A percentile compares a stretch with the other conserved stretches of the same genome.
Evolutionary conservation across 2,888 invertebrate genomes (phyloP).

Genomic region (Subacronicta megacephala): DNA sequence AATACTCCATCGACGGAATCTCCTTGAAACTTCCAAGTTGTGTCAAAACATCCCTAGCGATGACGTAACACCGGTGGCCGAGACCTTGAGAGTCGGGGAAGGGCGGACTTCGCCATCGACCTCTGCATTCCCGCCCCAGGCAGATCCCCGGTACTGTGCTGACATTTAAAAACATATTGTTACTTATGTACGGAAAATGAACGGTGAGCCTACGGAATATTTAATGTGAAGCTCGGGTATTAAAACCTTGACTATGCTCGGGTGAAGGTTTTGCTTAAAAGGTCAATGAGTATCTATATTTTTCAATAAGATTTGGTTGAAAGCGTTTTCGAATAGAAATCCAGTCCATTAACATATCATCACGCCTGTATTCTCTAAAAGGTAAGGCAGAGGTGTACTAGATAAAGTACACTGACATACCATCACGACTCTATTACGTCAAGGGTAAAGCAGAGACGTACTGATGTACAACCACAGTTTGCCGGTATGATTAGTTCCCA

Average conservation of each 20-base stretch:
- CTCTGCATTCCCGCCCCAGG: slow-evolving; percentile 53
- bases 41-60: slow-evolving; percentile 43
- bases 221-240: background rate
- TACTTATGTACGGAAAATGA: slow-evolving; percentile 11
- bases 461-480: too few relatives aligned
- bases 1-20: background rate
- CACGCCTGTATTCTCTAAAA: too few relatives aligned
- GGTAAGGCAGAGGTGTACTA: too few relatives aligned
- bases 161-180: slow-evolving; percentile 42
- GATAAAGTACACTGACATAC: too few relatives aligned
- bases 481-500: too few relatives aligned
- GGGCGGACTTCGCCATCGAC: slow-evolving; percentile 56
- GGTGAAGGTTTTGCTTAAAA: background rate
- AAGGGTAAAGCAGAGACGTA: too few relatives aligned
- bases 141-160: slow-evolving; percentile 28
- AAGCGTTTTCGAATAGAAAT: too few relatives aligned
- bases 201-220: background rate
- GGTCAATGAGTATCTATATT: background rate
- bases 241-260: background rate
- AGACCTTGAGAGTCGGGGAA: slow-evolving; percentile 63
- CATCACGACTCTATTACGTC: too few relatives aligned
- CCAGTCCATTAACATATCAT: too few relatives aligned
- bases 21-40: slow-evolving; percentile 25
- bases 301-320: background rate
- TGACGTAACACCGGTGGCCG: slow-evolving; percentile 70